These are phyloP conservation scores for Nemoura dubitans DNA, from an alignment of 2,888 invertebrate genomes.

Conservation along the genomic window DNA sequence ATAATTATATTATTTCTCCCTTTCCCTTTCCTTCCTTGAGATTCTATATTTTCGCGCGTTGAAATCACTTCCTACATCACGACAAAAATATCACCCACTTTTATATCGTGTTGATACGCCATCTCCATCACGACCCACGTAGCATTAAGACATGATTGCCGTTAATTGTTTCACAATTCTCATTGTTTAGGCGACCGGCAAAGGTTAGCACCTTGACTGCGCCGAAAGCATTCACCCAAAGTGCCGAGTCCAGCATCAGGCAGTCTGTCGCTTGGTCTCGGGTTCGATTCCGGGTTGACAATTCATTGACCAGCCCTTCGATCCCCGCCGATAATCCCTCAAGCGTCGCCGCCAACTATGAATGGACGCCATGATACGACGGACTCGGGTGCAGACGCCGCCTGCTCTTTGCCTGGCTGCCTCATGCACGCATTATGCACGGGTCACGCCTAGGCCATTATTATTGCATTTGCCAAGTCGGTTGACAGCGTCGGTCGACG, in stretches of 20 bases:
- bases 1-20: background rate
- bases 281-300: background rate
- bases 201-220: background rate
- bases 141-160: background rate
- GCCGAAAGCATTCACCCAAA: background rate
- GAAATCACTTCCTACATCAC: background rate
- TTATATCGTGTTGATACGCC: background rate
- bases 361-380: background rate
- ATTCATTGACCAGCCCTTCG: background rate
- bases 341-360: background rate
- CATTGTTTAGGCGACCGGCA: background rate
- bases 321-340: background rate
- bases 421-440: too few species aligned
- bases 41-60: background rate
- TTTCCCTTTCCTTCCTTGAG: background rate
- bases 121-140: background rate
- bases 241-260: background rate
- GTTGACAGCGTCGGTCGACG: too few species aligned
- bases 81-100: background rate
- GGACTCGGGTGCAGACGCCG: background rate
- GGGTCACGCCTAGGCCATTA: too few species aligned
- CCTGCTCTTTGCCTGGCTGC: too few species aligned
- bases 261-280: background rate
- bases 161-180: background rate
- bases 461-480: too few species aligned